Percentiles rank a stretch among this genome's conserved stretches.
phyloP scores from a whole-genome alignment of 2,113 vertebrate species.

The Caracal caracal region DNA sequence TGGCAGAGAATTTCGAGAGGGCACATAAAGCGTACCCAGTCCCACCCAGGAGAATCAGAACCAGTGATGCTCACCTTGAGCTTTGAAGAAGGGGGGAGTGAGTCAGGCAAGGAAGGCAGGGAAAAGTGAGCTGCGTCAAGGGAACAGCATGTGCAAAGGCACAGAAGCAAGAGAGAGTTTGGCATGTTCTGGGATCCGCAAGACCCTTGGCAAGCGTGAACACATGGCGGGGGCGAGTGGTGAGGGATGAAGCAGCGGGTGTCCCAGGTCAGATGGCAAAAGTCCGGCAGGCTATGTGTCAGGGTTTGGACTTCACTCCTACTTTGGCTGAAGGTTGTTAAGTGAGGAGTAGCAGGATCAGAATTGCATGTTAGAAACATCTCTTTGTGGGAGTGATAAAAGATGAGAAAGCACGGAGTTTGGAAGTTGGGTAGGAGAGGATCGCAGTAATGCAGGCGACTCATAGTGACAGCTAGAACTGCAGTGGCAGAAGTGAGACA shows the following conservation, averaged over 20 bases:
- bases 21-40: accelerated
- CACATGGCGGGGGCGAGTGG: not conserved
- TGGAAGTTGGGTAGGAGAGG: not conserved
- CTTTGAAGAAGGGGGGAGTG: not conserved
- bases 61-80: not conserved
- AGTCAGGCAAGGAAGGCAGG: not conserved
- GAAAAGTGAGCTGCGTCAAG: not conserved
- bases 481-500: not conserved
- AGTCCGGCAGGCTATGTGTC: accelerated
- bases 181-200: not conserved
- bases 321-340: not conserved
- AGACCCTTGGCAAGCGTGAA: not conserved
- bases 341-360: not conserved
- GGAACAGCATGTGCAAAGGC: not conserved
- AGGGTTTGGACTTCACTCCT: not conserved
- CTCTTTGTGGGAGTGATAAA: not conserved
- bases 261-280: not conserved
- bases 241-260: not conserved
- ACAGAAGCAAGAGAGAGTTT: not conserved
- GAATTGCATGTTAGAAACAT: not conserved
- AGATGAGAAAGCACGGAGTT: not conserved
- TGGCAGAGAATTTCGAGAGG: not conserved
- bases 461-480: not conserved
- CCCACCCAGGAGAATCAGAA: not conserved
- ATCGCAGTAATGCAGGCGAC: not conserved